These are phyloP conservation scores for Laspeyria flexula DNA, from an alignment of 2,888 invertebrate species.

Conservation along the genomic window DNA sequence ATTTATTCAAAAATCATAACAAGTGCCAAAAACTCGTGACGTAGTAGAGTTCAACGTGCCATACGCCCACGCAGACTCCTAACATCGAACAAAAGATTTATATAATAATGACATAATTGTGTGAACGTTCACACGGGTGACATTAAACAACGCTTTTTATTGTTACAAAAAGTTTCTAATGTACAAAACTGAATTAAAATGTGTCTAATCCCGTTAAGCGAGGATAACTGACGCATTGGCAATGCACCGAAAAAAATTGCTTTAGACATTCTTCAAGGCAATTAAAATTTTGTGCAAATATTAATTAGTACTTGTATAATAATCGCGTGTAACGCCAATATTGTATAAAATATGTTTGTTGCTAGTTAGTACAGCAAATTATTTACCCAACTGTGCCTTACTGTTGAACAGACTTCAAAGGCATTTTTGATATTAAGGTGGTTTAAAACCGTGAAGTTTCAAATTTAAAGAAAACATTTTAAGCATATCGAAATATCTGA, in stretches of 20 bases:
- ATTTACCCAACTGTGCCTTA: no score
- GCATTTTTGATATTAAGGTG: no score
- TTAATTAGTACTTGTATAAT: not conserved
- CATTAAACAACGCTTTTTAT: constrained; percentile 30
- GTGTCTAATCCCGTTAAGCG: not conserved
- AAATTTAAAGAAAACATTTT: no score
- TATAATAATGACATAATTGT: constrained; percentile 48
- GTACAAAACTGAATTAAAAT: constrained; percentile 14
- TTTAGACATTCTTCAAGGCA: not conserved
- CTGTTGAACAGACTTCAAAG: no score
- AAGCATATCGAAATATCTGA: no score
- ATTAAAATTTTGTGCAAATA: not conserved
- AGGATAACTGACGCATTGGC: not conserved
- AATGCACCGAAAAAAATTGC: not conserved
- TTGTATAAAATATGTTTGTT: not conserved
- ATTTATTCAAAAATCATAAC: not conserved
- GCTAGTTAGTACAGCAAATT: no score
- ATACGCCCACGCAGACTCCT: constrained; percentile 12
- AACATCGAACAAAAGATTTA: constrained; percentile 44
- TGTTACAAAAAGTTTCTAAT: constrained; percentile 38
- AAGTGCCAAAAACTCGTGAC: constrained; percentile 13
- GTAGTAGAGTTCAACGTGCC: constrained; percentile 17
- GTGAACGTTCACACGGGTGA: constrained; percentile 59
- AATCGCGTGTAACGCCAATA: not conserved
- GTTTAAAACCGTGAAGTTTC: no score